These are phyloP conservation scores for Nephila pilipes DNA, from an alignment of 1,140 invertebrate genomes.

Conservation along the genomic window DNA sequence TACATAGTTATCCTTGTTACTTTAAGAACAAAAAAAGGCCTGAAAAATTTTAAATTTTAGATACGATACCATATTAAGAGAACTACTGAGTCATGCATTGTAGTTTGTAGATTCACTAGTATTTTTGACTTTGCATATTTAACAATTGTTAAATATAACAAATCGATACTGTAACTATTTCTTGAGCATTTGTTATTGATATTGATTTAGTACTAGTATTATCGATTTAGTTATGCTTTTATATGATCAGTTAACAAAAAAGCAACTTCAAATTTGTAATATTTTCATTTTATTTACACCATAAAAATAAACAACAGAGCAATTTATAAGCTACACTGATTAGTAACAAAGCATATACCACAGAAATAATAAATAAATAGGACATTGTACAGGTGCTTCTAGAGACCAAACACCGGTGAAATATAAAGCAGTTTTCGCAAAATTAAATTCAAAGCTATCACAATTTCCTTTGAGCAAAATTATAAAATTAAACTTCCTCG, in stretches of 20 bases:
- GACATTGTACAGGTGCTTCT: background rate
- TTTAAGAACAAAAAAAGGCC: no score
- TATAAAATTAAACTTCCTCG: background rate
- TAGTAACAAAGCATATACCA: constrained; percentile 4
- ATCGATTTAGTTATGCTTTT: background rate
- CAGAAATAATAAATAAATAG: constrained; percentile 3
- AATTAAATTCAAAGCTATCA: constrained; percentile 5
- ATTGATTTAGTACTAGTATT: background rate
- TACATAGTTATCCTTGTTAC: no score
- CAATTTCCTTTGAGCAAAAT: constrained; percentile 14
- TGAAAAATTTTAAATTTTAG: no score
- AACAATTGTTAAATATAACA: no score
- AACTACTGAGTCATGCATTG: no score
- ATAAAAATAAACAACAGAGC: background rate
- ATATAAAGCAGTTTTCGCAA: background rate
- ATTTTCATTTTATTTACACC: constrained; percentile 20
- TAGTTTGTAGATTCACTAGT: no score
- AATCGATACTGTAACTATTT: background rate
- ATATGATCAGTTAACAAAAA: background rate
- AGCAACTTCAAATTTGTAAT: background rate
- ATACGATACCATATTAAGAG: no score
- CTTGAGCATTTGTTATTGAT: no score
- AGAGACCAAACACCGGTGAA: background rate
- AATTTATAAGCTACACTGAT: background rate
- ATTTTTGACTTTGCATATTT: no score